Evolutionary conservation across 1,140 invertebrate genomes (phyloP).

Genomic region (Thaumatotibia leucotreta): DNA sequence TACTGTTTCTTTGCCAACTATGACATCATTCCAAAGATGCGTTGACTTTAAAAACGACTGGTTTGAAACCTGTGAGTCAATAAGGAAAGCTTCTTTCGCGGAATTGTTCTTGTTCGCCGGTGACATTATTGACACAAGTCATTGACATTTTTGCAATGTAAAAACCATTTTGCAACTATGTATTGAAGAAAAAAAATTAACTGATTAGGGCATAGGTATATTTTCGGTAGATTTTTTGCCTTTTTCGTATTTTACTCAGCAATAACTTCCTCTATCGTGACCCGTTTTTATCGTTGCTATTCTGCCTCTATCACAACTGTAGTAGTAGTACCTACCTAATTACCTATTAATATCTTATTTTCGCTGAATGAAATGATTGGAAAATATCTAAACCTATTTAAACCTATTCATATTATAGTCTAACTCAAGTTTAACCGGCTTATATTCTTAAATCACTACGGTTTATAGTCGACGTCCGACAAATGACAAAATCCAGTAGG

Average conservation of each 20-base stretch:
- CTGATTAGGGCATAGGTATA: too few relatives aligned
- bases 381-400: too few relatives aligned
- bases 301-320: too few relatives aligned
- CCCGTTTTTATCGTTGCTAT: too few relatives aligned
- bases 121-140: neutral
- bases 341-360: too few relatives aligned
- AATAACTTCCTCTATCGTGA: too few relatives aligned
- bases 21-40: neutral
- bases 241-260: too few relatives aligned
- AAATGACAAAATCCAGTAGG: neutral
- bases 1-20: neutral
- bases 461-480: neutral
- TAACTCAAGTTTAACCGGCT: neutral
- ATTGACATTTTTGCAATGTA: neutral
- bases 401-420: neutral
- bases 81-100: neutral
- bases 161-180: neutral
- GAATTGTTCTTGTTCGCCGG: conserved; percentile 1
- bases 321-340: too few relatives aligned
- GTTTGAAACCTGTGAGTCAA: neutral
- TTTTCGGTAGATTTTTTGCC: too few relatives aligned
- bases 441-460: neutral
- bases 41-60: neutral
- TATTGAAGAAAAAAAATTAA: too few relatives aligned
- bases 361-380: too few relatives aligned